Evolutionary conservation across 2,797 vertebrate species (phyloP).

Genomic region (Typhlichthys subterraneus): DNA sequence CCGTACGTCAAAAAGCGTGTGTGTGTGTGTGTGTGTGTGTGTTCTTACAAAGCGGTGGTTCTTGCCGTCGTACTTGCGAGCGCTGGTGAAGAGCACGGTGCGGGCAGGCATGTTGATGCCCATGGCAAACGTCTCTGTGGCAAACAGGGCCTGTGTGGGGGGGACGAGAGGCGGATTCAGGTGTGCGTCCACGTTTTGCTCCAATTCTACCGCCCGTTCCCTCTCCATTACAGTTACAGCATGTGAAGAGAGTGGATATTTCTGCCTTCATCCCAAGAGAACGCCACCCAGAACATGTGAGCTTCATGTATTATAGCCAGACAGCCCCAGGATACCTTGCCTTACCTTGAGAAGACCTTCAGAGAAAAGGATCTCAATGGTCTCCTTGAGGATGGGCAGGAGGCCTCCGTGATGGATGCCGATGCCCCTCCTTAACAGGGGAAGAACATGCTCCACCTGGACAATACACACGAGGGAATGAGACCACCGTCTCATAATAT

Average conservation of each 20-base stretch:
- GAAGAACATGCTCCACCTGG: conserved; percentile 97
- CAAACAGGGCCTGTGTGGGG: conserved; percentile 88
- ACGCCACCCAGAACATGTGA: too few species aligned
- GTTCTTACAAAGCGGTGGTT: conserved; percentile 93
- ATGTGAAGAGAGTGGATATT: too few species aligned
- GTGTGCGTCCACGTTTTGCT: background rate
- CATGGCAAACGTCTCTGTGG: conserved; percentile 98
- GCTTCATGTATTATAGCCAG: too few species aligned
- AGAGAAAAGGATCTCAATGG: conserved; percentile 97
- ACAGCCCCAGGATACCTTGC: background rate
- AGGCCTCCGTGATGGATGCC: conserved; percentile 96
- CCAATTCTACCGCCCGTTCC: too few species aligned
- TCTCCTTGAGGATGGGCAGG: conserved; percentile 96
- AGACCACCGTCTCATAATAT: background rate
- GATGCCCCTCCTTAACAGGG: conserved; percentile 92
- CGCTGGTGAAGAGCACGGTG: conserved; percentile 96
- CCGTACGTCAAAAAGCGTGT: background rate
- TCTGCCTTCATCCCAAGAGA: too few species aligned
- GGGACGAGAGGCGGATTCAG: conserved; percentile 1
- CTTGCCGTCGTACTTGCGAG: conserved; percentile 96
- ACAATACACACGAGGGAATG: conserved; percentile 8
- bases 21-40: conserved; percentile 12
- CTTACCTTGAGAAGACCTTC: conserved; percentile 95
- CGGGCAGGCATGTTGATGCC: conserved; percentile 99
- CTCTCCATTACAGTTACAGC: too few species aligned